phyloP scores from a whole-genome alignment of 1,140 invertebrate genomes.

The Solen grandis region DNA sequence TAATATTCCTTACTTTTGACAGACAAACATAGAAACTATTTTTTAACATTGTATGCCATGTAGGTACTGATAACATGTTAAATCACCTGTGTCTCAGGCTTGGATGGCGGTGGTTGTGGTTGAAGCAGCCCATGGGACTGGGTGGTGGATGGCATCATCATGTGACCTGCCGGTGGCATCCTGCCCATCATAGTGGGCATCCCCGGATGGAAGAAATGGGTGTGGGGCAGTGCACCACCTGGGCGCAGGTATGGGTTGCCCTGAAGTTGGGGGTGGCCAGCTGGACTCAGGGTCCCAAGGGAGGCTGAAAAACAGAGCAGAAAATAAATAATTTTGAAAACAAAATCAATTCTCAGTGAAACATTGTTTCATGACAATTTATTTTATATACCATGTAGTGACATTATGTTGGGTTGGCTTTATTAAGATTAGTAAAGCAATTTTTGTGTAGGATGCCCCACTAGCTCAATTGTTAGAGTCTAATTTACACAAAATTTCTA shows the following conservation, averaged over 20 bases:
- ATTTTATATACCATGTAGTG: too few species aligned
- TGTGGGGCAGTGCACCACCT: slow-evolving; percentile 76
- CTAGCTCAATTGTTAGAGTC: too few species aligned
- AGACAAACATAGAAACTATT: too few species aligned
- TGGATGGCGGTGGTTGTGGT: slow-evolving; percentile 58
- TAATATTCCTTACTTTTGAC: too few species aligned
- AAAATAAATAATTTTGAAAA: neutral
- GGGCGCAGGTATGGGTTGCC: slow-evolving; percentile 86
- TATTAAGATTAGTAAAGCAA: too few species aligned
- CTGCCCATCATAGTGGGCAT: slow-evolving; percentile 72
- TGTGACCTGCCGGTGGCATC: slow-evolving; percentile 39
- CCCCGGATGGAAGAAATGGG: slow-evolving; percentile 81
- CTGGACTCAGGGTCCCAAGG: slow-evolving; percentile 85
- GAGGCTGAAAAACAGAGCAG: slow-evolving; percentile 80
- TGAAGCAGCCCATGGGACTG: slow-evolving; percentile 55
- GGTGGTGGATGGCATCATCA: slow-evolving; percentile 63
- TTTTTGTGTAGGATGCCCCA: too few species aligned
- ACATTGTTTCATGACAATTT: too few species aligned
- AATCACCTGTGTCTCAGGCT: slow-evolving; percentile 73
- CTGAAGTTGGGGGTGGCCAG: slow-evolving; percentile 87
- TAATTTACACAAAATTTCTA: too few species aligned
- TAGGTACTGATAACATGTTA: too few species aligned
- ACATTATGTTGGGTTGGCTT: too few species aligned
- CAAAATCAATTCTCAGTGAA: too few species aligned
- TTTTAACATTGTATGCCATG: too few species aligned